phyloP scores from a whole-genome alignment of 2,888 invertebrate species.

The Gibbula magus region DNA sequence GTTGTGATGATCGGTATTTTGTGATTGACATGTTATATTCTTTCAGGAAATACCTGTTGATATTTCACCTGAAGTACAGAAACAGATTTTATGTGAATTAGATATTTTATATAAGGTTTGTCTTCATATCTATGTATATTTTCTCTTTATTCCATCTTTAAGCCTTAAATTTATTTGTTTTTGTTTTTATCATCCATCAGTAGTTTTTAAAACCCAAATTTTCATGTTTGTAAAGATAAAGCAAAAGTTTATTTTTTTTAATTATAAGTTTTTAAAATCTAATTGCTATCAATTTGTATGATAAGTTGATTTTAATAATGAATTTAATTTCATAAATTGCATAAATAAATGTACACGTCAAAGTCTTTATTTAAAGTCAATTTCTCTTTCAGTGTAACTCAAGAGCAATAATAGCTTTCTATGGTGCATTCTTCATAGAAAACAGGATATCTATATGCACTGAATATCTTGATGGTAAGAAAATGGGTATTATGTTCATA shows the following conservation, averaged over 20 bases:
- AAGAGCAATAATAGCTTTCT: conserved; percentile 72
- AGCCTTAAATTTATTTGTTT: too few relatives aligned
- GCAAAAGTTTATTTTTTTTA: neutral
- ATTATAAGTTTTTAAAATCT: too few relatives aligned
- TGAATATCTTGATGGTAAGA: conserved; percentile 75
- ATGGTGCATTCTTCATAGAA: conserved; percentile 74
- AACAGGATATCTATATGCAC: conserved; percentile 74
- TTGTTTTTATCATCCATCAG: too few relatives aligned
- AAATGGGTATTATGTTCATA: too few relatives aligned
- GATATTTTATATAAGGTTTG: conserved; percentile 72
- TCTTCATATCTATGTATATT: too few relatives aligned
- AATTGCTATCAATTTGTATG: neutral
- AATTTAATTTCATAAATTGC: neutral
- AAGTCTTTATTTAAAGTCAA: neutral
- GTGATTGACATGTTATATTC: neutral
- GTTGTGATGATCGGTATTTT: neutral
- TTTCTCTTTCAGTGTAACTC: conserved; percentile 70
- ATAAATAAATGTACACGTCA: too few relatives aligned
- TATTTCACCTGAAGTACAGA: conserved; percentile 68
- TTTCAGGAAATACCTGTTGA: conserved; percentile 71
- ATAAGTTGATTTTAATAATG: neutral
- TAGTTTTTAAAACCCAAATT: too few relatives aligned
- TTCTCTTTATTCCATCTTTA: too few relatives aligned
- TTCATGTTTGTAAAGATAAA: too few relatives aligned
- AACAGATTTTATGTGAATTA: conserved; percentile 73